Base-by-base conservation (phyloP, 2,888 invertebrate genomes). In the Parnassius glacialis region DNA sequence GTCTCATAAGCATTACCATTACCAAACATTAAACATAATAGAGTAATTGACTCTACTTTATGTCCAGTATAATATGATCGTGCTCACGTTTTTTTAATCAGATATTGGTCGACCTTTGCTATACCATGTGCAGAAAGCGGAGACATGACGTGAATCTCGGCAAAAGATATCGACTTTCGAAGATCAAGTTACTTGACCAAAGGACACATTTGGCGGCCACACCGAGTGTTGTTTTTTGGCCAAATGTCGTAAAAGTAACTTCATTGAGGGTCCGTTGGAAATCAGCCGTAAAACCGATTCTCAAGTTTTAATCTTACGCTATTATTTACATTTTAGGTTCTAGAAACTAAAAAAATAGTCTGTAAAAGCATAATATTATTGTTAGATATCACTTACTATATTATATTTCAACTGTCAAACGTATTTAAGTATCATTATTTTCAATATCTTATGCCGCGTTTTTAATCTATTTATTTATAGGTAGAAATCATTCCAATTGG, bases 181-280 rank as follows among this genome's bases (percentile, higher is more conserved):
- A 73, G 74, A 71, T 87, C 85, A 68, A 73, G 76, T 90, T 90
- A 80, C 90, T 75, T 72, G 70, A 74, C 71, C 76, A 77, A 68
- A 65, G 74, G 75, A 72, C 84, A 85, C 89, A 87, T 87, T 86
- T 86, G 87, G 85, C 78, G 79, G 75, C 83, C 88, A 85, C 82
- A 81, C 85, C 79, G 80, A 70, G 70, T 69, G 70, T 67, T 69
- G 68, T 69, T 68, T 70, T 71, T 70, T 71, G 74, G 73, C 84
- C 82, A 83, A 85, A 85, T 84, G 84, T 72, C 74, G 80, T 78
- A 84, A 85, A 85, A 85, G 81, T 72, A 62, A 67, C 67, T 69
- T 70, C 87, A 87, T 87, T 87, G 78, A 88, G 73, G 79, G 70
- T 67, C 71, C 61, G 59, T 55, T 70, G 54, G 70, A 74, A 78